These are phyloP conservation scores for Cactoblastis cactorum DNA, from an alignment of 2,888 invertebrate species.

Conservation along the genomic window DNA sequence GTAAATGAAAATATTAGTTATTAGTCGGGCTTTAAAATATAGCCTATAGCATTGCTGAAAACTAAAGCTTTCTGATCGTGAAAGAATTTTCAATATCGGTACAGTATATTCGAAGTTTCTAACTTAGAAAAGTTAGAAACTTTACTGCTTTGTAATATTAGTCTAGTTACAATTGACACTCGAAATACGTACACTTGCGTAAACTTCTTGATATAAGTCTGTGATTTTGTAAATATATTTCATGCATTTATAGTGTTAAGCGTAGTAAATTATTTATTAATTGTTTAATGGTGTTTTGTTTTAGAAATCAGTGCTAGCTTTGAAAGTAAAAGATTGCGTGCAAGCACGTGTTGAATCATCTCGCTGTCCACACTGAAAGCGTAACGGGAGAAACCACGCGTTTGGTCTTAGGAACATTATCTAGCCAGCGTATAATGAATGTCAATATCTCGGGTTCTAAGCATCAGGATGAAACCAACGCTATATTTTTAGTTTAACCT, in stretches of 20 bases:
- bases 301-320: conserved; percentile 18
- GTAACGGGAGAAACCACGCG: conserved; percentile 48
- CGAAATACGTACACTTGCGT: too few relatives aligned
- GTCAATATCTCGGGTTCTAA: not conserved
- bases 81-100: too few relatives aligned
- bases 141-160: too few relatives aligned
- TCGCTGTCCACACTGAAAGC: conserved; percentile 66
- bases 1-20: too few relatives aligned
- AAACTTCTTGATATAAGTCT: too few relatives aligned
- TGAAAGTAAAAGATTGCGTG: conserved; percentile 60
- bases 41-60: too few relatives aligned
- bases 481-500: too few relatives aligned
- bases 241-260: conserved; percentile 61
- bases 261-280: conserved; percentile 14
- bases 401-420: conserved; percentile 30
- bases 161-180: too few relatives aligned
- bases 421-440: not conserved
- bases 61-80: too few relatives aligned
- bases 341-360: conserved; percentile 38
- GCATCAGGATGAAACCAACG: not conserved
- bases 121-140: too few relatives aligned
- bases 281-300: not conserved
- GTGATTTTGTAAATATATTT: conserved; percentile 63
- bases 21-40: too few relatives aligned
- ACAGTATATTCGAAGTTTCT: too few relatives aligned